Base-by-base conservation (phyloP, 2,113 vertebrate species). In the Chionomys nivalis region DNA sequence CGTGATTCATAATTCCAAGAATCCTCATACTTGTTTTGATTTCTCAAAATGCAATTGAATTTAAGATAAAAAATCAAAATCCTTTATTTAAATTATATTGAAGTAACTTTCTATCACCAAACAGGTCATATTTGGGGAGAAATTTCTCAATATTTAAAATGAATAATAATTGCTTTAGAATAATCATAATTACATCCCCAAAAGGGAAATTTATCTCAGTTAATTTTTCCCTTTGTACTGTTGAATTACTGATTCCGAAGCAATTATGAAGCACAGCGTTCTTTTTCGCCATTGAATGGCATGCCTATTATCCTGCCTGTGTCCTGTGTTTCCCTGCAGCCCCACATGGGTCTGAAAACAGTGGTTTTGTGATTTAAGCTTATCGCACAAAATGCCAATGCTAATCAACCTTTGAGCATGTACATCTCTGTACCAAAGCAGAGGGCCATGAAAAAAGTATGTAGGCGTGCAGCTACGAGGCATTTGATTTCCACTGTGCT, bases 221-320 rank as follows among this genome's bases (percentile, higher is more conserved):
- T 98, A 98, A 98, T 98, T 98, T 98, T 98, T 21, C 98, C 97
- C 98, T 97, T 98, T 98, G 98, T 98, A 97, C 97, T 97, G 98
- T 96, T 75, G 92, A 94, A 98, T 97, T 98, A 98, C 90, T 94
- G 98, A 96, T 98, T 98, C 93, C 95, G n/a, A 97, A 94, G 97
- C 98, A 98, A 98, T 98, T 98, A 98, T 5, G 6, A 96, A 96
- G 95, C 91, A 92, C 58, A 93, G 97, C 95, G 93, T 97, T 95
- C 87, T 95, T 98, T 95, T 93, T 96, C 79, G 52, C 88, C 87
- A 93, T 94, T 97, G 94, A 98, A 96, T 93, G 94, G 98, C 42
- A 76, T 0, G 2, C 70, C 94, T 66, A n/a, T 96, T 91, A 82
- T 77, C 93, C 81, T 81, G 72, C 87, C 77, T 68, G 81, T 70